phyloP scores from a whole-genome alignment of 1,140 invertebrate genomes.

The Brachionus angularis region DNA sequence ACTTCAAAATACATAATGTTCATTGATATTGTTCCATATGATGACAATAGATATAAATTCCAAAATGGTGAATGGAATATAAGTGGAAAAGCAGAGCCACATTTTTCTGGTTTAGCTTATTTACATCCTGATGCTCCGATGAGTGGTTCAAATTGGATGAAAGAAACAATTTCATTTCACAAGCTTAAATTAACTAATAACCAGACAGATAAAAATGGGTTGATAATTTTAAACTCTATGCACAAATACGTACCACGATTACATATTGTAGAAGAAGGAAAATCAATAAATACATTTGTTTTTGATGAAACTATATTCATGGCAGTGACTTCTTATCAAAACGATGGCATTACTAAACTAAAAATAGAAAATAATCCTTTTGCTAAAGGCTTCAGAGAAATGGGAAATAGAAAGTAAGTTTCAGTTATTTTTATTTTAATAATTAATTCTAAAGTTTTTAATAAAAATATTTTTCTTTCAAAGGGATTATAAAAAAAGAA shows the following conservation, averaged over 20 bases:
- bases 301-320: constrained; percentile 99
- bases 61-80: constrained; percentile 33
- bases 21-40: constrained; percentile 28
- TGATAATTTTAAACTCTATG: constrained; percentile 95
- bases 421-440: neutral
- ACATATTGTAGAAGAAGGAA: constrained; percentile 75
- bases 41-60: constrained; percentile 44
- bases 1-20: constrained; percentile 29
- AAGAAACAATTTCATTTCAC: constrained; percentile 40
- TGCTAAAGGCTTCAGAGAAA: constrained; percentile 45
- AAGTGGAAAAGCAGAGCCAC: constrained; percentile 37
- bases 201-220: neutral
- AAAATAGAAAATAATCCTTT: constrained; percentile 45
- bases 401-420: constrained; percentile 37
- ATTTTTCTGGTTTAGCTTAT: constrained; percentile 32
- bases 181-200: constrained; percentile 44
- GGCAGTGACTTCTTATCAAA: constrained; percentile 64
- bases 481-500: constrained; percentile 4
- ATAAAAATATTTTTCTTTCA: too few species aligned
- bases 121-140: constrained; percentile 36
- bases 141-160: constrained; percentile 41
- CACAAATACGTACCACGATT: constrained; percentile 99
- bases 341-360: constrained; percentile 49
- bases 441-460: neutral
- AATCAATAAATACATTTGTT: constrained; percentile 87